Percentiles rank a stretch among this genome's conserved stretches.
Conservation (phyloP, 30 jellyfish, hydroid and myxozoan species). For the Aurelia sp. region DNA sequence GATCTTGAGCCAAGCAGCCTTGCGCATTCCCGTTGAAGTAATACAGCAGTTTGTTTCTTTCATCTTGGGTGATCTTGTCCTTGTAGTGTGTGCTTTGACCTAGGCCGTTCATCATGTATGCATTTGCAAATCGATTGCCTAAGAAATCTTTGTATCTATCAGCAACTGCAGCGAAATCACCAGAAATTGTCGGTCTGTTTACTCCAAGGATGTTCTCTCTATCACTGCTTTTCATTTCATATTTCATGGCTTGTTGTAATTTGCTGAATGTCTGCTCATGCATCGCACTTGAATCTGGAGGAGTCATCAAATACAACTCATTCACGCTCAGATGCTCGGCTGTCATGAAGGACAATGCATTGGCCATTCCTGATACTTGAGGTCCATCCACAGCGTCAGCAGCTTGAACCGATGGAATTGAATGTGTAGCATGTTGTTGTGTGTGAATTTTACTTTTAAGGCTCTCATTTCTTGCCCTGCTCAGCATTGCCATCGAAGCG, state of each 20-base stretch:
- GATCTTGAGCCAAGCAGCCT: conserved; percentile 36
- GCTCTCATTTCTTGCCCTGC: conserved; percentile 15
- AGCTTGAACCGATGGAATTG: not conserved
- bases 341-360: conserved; percentile 19
- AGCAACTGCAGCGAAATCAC: conserved; percentile 59
- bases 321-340: conserved; percentile 26
- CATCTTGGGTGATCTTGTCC: conserved; percentile 58
- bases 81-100: conserved; percentile 45
- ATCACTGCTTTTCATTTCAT: conserved; percentile 33
- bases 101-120: conserved; percentile 53
- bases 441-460: conserved; percentile 23
- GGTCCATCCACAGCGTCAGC: conserved; percentile 57
- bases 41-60: conserved; percentile 50
- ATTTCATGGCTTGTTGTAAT: conserved; percentile 69
- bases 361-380: conserved; percentile 45
- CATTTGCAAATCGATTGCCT: conserved; percentile 45
- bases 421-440: not conserved
- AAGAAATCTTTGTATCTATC: conserved; percentile 37
- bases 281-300: conserved; percentile 54
- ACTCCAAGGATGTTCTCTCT: conserved; percentile 59
- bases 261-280: conserved; percentile 60
- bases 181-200: conserved; percentile 35
- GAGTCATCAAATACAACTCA: conserved; percentile 58
- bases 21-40: conserved; percentile 33
- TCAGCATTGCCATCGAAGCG: conserved; percentile 9